These are phyloP conservation scores for Tylochromis polylepis DNA, from an alignment of 2,113 vertebrate genomes.

Conservation along the genomic window DNA sequence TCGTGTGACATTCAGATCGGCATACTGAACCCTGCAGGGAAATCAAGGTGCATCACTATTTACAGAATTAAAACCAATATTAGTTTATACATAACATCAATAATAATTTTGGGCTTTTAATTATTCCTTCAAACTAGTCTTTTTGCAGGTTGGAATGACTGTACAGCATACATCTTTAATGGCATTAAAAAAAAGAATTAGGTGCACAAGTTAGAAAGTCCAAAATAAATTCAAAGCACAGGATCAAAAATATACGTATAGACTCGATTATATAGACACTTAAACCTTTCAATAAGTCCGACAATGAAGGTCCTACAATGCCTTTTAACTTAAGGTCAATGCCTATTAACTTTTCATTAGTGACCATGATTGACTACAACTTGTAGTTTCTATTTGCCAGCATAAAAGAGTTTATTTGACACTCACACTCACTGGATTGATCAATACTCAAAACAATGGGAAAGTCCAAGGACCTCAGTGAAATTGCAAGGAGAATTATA, in stretches of 20 bases:
- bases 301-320: too few relatives aligned
- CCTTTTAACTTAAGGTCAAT: too few relatives aligned
- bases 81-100: background rate
- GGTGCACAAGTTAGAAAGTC: background rate
- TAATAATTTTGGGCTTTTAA: background rate
- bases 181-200: background rate
- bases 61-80: background rate
- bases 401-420: too few relatives aligned
- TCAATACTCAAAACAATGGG: too few relatives aligned
- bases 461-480: too few relatives aligned
- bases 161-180: background rate
- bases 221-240: background rate
- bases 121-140: background rate
- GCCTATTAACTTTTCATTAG: too few relatives aligned
- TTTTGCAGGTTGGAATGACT: background rate
- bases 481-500: too few relatives aligned
- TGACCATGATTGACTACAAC: too few relatives aligned
- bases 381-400: too few relatives aligned
- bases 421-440: too few relatives aligned
- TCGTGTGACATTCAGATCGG: slow-evolving; percentile 86
- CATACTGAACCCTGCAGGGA: slow-evolving; percentile 81
- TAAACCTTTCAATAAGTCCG: too few relatives aligned
- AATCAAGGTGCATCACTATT: background rate
- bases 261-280: too few relatives aligned
- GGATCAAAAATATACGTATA: background rate